A percentile compares a stretch with the other conserved stretches of the same genome.
Conservation (phyloP, 2,888 invertebrate genomes). For the Spicauda simplicius region DNA sequence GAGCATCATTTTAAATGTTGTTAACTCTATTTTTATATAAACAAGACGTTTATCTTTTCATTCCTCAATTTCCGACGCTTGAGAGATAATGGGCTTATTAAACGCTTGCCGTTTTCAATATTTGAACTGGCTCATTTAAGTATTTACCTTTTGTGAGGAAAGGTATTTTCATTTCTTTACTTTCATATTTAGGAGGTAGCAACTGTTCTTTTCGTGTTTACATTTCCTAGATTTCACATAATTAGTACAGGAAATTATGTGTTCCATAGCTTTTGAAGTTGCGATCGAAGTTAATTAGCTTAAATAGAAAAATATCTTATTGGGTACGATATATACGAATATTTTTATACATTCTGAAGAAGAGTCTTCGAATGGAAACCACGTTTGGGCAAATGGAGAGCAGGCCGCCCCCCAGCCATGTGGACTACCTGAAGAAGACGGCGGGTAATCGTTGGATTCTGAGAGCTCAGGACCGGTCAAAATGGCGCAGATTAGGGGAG, state of each 20-base stretch:
- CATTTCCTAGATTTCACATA: background rate
- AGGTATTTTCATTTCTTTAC: background rate
- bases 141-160: conserved; percentile 3
- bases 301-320: background rate
- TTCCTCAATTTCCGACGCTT: conserved; percentile 1
- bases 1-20: background rate
- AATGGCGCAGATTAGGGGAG: too few relatives aligned
- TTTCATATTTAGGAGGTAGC: background rate
- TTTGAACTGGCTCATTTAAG: conserved; percentile 3
- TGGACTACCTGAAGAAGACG: too few relatives aligned
- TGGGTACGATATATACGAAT: too few relatives aligned
- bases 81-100: conserved; percentile 3
- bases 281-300: background rate
- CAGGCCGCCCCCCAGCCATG: too few relatives aligned
- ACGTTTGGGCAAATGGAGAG: too few relatives aligned
- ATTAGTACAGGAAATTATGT: background rate
- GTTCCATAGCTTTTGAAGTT: background rate
- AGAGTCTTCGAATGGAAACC: too few relatives aligned
- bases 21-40: background rate
- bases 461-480: too few relatives aligned
- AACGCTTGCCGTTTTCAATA: conserved; percentile 3
- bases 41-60: conserved; percentile 2
- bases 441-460: too few relatives aligned
- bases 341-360: too few relatives aligned
- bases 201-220: background rate